A percentile compares a stretch with the other conserved stretches of the same genome.
These are phyloP conservation scores for Chaenocephalus aceratus DNA, from an alignment of 2,113 vertebrate genomes.

Conservation along the genomic window DNA sequence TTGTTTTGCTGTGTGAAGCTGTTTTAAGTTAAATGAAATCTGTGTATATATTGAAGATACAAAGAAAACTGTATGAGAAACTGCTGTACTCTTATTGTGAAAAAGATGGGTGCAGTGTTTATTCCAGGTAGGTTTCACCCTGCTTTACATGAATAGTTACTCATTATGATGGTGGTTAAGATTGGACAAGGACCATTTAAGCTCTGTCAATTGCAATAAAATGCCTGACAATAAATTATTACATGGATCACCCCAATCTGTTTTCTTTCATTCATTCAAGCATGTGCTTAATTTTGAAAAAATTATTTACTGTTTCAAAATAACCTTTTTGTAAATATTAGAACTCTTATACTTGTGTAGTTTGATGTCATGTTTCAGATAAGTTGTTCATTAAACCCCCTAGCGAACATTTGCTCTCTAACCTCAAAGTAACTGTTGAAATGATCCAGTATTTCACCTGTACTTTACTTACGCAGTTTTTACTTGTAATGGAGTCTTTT, in stretches of 20 bases:
- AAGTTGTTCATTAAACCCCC: not conserved
- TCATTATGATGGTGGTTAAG: conserved; percentile 18
- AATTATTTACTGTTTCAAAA: not conserved
- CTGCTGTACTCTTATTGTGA: conserved; percentile 66
- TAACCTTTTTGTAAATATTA: not conserved
- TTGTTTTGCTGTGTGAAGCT: conserved; percentile 60
- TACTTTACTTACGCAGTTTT: no score
- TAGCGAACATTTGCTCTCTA: not conserved
- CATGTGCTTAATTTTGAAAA: not conserved
- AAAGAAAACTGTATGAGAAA: conserved; percentile 61
- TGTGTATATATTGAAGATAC: conserved; percentile 80
- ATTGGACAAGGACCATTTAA: conserved; percentile 32
- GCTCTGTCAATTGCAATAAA: conserved; percentile 59
- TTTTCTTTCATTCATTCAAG: not conserved
- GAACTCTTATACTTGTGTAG: not conserved
- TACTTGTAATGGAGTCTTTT: no score
- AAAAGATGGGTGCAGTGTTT: conserved; percentile 39
- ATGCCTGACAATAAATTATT: conserved; percentile 68
- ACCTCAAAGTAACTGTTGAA: not conserved
- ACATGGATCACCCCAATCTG: conserved; percentile 19
- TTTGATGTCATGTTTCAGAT: not conserved
- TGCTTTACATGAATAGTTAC: conserved; percentile 38
- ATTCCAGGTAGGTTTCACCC: conserved; percentile 25
- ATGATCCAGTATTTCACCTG: not conserved
- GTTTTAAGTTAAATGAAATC: conserved; percentile 77